Evolutionary conservation across 2,113 vertebrate genomes (phyloP).

Genomic region (Gasterosteus nipponicus): DNA sequence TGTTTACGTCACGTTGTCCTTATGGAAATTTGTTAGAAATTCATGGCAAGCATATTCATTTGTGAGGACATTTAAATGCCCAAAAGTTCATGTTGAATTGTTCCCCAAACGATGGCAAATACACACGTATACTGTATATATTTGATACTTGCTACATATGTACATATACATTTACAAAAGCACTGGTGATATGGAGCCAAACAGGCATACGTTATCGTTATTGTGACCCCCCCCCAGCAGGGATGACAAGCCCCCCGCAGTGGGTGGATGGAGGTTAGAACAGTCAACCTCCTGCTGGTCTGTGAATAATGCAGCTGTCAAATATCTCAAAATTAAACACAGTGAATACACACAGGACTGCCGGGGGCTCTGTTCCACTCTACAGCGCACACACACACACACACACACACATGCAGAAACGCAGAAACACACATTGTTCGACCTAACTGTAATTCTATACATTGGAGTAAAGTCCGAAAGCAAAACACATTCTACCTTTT

Average conservation of each 20-base stretch:
- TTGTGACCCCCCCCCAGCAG: constrained; percentile 10
- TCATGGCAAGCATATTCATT: background rate
- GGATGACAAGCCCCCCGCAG: constrained; percentile 51
- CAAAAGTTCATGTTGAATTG: too few species aligned
- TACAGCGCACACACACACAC: background rate
- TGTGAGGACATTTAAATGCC: background rate
- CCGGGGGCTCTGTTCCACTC: constrained; percentile 37
- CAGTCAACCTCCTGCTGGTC: constrained; percentile 54
- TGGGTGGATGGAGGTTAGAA: constrained; percentile 60
- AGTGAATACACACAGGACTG: constrained; percentile 51
- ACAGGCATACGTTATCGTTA: constrained; percentile 19
- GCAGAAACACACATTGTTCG: background rate
- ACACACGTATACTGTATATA: background rate
- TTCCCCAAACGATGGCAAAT: too few species aligned
- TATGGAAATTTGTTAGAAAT: background rate
- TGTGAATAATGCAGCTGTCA: constrained; percentile 68
- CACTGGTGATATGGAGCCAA: background rate
- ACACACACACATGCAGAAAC: too few species aligned
- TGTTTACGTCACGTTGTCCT: background rate
- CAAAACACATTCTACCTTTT: background rate
- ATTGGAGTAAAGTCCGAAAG: background rate
- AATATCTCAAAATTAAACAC: constrained; percentile 64
- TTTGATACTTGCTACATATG: too few species aligned
- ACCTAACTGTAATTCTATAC: background rate
- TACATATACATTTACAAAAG: background rate